phyloP scores from a whole-genome alignment of 1,140 invertebrate genomes.

The Brevipalpus yothersi region DNA sequence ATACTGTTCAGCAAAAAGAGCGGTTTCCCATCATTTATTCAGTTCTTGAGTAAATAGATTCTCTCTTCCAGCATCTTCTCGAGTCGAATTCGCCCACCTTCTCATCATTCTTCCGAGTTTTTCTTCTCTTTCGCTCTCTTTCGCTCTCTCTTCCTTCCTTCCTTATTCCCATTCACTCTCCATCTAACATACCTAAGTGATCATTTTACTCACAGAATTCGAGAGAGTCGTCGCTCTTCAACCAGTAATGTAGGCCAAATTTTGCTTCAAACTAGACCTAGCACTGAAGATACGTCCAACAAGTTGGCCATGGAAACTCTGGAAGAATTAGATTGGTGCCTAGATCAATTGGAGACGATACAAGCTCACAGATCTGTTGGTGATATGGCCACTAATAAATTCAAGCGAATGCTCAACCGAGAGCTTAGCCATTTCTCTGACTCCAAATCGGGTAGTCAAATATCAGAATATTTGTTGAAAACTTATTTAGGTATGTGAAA shows the following conservation, averaged over 20 bases:
- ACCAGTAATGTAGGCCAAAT: neutral
- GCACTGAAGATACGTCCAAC: slow-evolving; percentile 4
- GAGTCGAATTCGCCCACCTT: too few species aligned
- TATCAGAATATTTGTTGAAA: slow-evolving; percentile 94
- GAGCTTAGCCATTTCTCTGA: slow-evolving; percentile 97
- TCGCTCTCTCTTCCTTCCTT: too few species aligned
- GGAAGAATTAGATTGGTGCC: slow-evolving; percentile 97
- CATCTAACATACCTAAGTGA: too few species aligned
- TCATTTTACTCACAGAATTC: neutral
- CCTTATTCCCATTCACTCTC: too few species aligned
- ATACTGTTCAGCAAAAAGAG: too few species aligned
- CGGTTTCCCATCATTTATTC: too few species aligned
- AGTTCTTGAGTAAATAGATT: too few species aligned
- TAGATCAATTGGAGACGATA: slow-evolving; percentile 96
- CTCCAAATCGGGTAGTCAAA: slow-evolving; percentile 94
- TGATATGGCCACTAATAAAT: slow-evolving; percentile 99
- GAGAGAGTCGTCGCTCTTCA: neutral
- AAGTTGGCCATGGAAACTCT: slow-evolving; percentile 82
- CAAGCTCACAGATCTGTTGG: slow-evolving; percentile 96
- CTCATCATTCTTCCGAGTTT: too few species aligned
- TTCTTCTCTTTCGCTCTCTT: too few species aligned
- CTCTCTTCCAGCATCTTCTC: too few species aligned
- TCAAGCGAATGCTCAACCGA: slow-evolving; percentile 98
- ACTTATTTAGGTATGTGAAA: slow-evolving; percentile 91
- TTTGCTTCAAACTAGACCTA: neutral